phyloP scores from a whole-genome alignment of 2,113 vertebrate genomes.

The Laticauda laticaudata region DNA sequence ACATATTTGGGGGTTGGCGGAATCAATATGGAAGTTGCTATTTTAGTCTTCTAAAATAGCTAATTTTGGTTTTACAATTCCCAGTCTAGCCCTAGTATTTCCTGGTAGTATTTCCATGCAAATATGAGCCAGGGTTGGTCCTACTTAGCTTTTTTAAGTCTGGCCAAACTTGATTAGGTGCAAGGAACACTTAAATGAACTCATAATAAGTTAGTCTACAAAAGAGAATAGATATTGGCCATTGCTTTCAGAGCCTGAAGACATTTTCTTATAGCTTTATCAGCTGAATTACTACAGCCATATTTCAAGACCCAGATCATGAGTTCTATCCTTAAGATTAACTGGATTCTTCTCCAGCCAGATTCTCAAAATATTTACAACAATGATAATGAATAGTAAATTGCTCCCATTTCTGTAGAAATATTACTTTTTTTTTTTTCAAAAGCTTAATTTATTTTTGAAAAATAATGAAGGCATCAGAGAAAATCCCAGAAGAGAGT shows the following conservation, averaged over 20 bases:
- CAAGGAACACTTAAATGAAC: neutral
- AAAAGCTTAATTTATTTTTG: neutral
- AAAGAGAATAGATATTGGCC: neutral
- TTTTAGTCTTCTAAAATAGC: neutral
- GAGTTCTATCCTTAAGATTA: neutral
- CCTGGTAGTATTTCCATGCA: neutral
- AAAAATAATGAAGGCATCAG: conserved; percentile 39
- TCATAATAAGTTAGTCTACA: neutral
- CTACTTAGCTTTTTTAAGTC: neutral
- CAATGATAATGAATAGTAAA: neutral
- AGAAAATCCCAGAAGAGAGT: conserved; percentile 3
- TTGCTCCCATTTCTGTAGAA: neutral
- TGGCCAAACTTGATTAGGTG: neutral
- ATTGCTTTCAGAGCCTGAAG: neutral
- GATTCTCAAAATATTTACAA: neutral
- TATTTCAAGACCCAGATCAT: neutral
- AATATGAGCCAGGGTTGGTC: neutral
- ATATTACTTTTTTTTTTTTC: neutral
- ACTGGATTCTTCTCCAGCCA: neutral
- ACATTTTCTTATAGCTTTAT: neutral
- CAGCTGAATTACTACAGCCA: neutral
- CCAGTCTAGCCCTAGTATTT: neutral
- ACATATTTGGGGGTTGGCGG: neutral
- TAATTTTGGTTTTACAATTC: neutral
- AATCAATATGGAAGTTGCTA: neutral